Percentiles rank a stretch among this genome's conserved stretches.
Evolutionary conservation across 2,113 vertebrate species (phyloP).

Genomic region (Solenodon paradoxus): DNA sequence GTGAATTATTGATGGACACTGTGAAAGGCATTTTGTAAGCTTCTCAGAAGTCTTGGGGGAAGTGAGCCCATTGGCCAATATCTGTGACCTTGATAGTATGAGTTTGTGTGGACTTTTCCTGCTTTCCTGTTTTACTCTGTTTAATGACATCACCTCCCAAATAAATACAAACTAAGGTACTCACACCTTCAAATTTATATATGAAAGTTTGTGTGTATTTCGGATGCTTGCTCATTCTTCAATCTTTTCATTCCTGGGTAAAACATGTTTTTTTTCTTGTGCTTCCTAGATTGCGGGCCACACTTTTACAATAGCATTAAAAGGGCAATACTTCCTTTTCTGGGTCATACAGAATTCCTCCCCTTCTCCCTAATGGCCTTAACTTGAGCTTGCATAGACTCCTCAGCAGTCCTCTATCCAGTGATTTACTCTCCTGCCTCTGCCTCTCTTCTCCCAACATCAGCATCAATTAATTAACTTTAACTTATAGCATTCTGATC

Average conservation of each 20-base stretch:
- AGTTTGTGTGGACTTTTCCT: background rate
- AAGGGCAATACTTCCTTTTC: background rate
- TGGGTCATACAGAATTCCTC: accelerated
- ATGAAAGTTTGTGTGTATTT: background rate
- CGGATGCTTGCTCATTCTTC: background rate
- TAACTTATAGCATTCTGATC: background rate
- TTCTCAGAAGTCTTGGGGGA: background rate
- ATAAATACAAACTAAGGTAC: background rate
- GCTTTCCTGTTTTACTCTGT: background rate
- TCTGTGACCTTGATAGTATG: background rate
- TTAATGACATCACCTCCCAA: background rate
- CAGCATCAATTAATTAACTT: background rate
- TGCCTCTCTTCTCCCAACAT: background rate
- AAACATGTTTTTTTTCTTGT: background rate
- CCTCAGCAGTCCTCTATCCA: background rate
- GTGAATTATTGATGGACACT: too few species aligned
- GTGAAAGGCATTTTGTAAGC: background rate
- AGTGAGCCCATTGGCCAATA: background rate
- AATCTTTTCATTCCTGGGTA: background rate
- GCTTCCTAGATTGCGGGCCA: background rate
- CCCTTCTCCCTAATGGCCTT: background rate
- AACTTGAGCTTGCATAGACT: background rate
- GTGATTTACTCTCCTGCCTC: background rate
- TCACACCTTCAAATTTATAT: background rate
- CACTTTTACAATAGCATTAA: background rate